Evolutionary conservation across 2,113 vertebrate species (phyloP).

Genomic region (Eira barbara): DNA sequence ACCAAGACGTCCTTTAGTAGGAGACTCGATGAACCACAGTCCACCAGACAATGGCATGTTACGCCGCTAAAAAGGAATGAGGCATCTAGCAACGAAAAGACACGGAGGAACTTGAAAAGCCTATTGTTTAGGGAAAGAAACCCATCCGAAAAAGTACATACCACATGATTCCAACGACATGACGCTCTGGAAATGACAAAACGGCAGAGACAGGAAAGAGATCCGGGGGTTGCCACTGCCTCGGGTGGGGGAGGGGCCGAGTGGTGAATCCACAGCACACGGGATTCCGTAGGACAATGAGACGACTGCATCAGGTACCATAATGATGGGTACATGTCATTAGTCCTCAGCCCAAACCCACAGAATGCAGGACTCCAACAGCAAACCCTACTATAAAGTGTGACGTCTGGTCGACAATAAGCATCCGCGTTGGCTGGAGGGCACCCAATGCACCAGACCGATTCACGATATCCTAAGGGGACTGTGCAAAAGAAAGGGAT

Average conservation of each 20-base stretch:
- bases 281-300: background rate
- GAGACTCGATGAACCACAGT: no score
- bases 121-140: background rate
- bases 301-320: background rate
- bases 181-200: background rate
- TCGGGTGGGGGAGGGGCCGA: no score
- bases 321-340: background rate
- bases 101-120: fast-evolving
- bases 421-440: fast-evolving
- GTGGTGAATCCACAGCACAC: fast-evolving
- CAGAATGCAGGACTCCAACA: fast-evolving
- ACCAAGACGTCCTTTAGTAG: background rate
- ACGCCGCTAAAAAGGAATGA: fast-evolving
- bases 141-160: background rate
- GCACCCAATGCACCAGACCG: fast-evolving
- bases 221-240: fast-evolving
- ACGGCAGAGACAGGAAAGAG: fast-evolving
- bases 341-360: background rate
- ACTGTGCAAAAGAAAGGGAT: background rate
- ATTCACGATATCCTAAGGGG: background rate
- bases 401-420: fast-evolving
- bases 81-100: no score
- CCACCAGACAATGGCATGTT: fast-evolving
- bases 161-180: fast-evolving
- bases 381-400: fast-evolving